Conservation (phyloP, 2,797 vertebrate species). For the Rhabdomys pumilio region DNA sequence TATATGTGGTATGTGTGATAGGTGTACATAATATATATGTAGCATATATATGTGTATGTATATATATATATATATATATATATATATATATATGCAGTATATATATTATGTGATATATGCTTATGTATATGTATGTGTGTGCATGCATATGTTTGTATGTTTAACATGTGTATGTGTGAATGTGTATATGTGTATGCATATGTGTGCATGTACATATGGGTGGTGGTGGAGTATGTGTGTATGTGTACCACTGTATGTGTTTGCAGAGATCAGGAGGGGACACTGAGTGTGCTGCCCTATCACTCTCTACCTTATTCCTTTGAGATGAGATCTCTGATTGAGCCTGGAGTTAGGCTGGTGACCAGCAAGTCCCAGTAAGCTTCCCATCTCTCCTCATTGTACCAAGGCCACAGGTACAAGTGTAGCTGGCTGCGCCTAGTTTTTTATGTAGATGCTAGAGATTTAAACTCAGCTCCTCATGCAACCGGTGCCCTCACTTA, state of each 20-base stretch:
- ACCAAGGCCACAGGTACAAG: background rate
- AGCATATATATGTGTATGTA: background rate
- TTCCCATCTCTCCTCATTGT: background rate
- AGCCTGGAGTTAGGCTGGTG: background rate
- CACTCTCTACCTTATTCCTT: background rate
- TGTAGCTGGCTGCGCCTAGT: background rate
- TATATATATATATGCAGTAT: too few species aligned
- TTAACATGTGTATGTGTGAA: background rate
- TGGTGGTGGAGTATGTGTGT: background rate
- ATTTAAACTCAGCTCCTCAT: background rate
- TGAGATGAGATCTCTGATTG: background rate
- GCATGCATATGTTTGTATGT: background rate
- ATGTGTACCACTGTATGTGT: background rate
- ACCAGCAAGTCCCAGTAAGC: background rate
- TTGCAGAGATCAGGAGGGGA: background rate
- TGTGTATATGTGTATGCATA: background rate
- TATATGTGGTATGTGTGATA: background rate
- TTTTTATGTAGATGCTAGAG: background rate
- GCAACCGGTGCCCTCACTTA: background rate
- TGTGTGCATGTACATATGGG: background rate
- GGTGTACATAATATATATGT: background rate
- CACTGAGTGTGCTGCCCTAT: background rate
- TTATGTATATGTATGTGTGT: background rate
- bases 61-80: background rate
- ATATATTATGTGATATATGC: background rate